Conservation (phyloP, 1,140 invertebrate genomes). For the Drosophila athabasca region DNA sequence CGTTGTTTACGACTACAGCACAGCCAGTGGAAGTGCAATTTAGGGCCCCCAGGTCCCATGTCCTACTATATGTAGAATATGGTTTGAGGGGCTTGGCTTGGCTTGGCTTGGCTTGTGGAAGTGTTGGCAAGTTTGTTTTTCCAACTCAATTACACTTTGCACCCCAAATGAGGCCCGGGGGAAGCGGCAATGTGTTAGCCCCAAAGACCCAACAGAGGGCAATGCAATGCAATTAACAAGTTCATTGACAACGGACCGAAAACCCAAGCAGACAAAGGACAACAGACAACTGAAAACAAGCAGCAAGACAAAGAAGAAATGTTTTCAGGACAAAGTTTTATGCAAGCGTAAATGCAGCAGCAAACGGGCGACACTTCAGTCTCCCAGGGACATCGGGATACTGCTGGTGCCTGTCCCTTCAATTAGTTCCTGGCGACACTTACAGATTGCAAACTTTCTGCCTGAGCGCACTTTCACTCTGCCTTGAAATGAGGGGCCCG, state of each 20-base stretch:
- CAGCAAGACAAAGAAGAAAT: slow-evolving; percentile 48
- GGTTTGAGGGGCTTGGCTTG: neutral
- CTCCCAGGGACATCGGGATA: slow-evolving; percentile 21
- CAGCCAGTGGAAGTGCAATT: slow-evolving; percentile 53
- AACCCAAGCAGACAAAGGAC: slow-evolving; percentile 27
- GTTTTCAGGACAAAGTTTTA: slow-evolving; percentile 55
- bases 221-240: slow-evolving; percentile 61
- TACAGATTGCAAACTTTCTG: slow-evolving; percentile 71
- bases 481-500: slow-evolving; percentile 15
- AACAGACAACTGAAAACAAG: neutral
- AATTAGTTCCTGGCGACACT: slow-evolving; percentile 66
- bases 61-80: no score
- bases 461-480: slow-evolving; percentile 36
- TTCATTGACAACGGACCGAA: slow-evolving; percentile 59
- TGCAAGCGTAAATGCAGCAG: slow-evolving; percentile 28
- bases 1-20: slow-evolving; percentile 40
- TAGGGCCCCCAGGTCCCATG: slow-evolving; percentile 6
- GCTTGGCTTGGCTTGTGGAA: slow-evolving; percentile 25
- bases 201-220: neutral
- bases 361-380: slow-evolving; percentile 29
- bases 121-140: slow-evolving; percentile 61
- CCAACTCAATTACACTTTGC: slow-evolving; percentile 65
- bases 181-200: neutral
- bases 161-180: slow-evolving; percentile 41
- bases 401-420: slow-evolving; percentile 30